phyloP scores from a whole-genome alignment of 2,797 vertebrate genomes.

The Potorous gilbertii region DNA sequence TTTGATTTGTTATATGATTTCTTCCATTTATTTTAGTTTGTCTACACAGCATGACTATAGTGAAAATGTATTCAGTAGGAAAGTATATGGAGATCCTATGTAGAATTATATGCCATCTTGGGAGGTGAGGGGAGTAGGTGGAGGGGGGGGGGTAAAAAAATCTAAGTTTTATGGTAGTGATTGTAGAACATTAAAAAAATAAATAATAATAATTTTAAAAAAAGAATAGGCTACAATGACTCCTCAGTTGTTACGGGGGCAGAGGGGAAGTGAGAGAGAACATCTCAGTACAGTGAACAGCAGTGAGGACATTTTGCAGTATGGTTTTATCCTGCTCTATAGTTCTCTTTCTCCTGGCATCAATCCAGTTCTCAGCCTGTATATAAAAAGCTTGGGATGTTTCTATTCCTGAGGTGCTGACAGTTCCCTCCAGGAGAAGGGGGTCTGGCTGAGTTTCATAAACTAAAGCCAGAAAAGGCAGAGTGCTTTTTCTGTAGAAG shows the following conservation, averaged over 20 bases:
- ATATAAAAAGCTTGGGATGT: neutral
- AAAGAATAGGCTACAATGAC: neutral
- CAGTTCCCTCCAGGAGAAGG: neutral
- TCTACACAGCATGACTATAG: too few species aligned
- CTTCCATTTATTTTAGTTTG: too few species aligned
- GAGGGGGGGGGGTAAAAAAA: too few species aligned
- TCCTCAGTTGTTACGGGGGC: neutral
- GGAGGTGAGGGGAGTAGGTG: too few species aligned
- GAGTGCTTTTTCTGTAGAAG: neutral
- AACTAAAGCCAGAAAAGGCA: neutral
- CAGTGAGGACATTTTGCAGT: neutral
- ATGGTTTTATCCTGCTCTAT: neutral
- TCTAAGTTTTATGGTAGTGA: too few species aligned
- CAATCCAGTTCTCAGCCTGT: neutral
- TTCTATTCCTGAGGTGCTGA: neutral
- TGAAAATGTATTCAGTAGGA: too few species aligned
- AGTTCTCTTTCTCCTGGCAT: neutral
- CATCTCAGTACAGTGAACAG: neutral
- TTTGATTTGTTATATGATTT: too few species aligned
- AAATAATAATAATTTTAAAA: too few species aligned
- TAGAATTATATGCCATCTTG: too few species aligned
- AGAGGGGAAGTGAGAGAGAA: neutral
- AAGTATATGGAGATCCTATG: too few species aligned
- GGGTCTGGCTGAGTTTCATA: neutral
- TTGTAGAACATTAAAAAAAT: too few species aligned